phyloP scores from a whole-genome alignment of 2,888 invertebrate genomes.

The Melangyna quadrimaculata region DNA sequence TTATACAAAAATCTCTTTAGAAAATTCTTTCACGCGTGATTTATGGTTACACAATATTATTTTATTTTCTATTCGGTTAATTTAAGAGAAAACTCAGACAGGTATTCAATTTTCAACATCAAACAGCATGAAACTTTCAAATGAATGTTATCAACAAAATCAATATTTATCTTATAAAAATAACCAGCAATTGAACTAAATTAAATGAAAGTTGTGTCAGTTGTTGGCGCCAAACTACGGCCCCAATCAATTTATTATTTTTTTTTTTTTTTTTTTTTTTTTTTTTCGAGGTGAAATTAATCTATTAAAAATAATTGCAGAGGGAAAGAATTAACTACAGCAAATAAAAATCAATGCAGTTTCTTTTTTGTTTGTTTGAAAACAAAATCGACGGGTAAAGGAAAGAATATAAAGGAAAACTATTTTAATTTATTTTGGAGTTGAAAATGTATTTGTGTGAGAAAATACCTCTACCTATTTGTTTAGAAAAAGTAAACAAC shows the following conservation, averaged over 20 bases:
- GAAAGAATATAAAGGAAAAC: no score
- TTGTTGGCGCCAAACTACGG: not conserved
- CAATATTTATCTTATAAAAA: not conserved
- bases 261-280: not conserved
- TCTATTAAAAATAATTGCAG: not conserved
- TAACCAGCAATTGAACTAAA: not conserved
- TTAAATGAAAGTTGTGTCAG: not conserved
- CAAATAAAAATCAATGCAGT: not conserved
- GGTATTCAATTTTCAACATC: not conserved
- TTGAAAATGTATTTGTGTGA: no score
- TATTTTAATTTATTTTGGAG: no score
- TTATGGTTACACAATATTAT: not conserved
- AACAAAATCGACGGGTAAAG: not conserved
- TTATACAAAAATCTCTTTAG: no score
- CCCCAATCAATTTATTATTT: not conserved
- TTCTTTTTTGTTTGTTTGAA: not conserved
- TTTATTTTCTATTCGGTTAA: not conserved
- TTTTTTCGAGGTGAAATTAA: not conserved
- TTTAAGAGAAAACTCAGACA: not conserved
- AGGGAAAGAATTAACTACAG: not conserved
- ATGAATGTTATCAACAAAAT: not conserved
- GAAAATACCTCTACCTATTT: no score
- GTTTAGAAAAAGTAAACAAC: no score
- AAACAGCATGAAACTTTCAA: not conserved
- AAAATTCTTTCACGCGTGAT: not conserved